These are phyloP conservation scores for Echiichthys vipera DNA, from an alignment of 2,797 vertebrate genomes.

Conservation along the genomic window DNA sequence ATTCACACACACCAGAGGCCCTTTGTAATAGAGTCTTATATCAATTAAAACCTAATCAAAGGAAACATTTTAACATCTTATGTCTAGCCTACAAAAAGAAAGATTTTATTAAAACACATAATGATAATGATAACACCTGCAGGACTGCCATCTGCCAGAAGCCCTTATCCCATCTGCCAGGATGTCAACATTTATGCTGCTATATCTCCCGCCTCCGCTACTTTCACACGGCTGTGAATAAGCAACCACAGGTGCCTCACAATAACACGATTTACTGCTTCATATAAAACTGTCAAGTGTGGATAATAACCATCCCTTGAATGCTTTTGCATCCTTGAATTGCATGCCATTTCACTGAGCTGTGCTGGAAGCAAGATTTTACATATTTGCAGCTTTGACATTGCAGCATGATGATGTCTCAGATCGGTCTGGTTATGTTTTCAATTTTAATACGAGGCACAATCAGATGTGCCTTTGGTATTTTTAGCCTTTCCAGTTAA, in stretches of 20 bases:
- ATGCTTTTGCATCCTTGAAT: constrained; percentile 23
- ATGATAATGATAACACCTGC: constrained; percentile 31
- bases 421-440: constrained; percentile 1
- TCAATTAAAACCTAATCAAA: too few relatives aligned
- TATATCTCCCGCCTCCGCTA: constrained; percentile 29
- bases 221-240: constrained; percentile 44
- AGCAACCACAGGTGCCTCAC: constrained; percentile 54
- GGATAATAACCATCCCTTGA: constrained; percentile 38
- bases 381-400: neutral
- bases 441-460: neutral
- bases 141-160: constrained; percentile 35
- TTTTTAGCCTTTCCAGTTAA: neutral
- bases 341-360: constrained; percentile 8
- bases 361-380: neutral
- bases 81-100: neutral
- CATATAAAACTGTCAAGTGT: constrained; percentile 59
- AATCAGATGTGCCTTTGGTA: neutral
- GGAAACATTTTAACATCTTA: neutral
- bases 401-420: neutral
- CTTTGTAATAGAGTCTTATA: neutral
- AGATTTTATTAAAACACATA: constrained; percentile 21
- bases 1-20: neutral
- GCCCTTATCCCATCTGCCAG: constrained; percentile 44
- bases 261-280: constrained; percentile 60
- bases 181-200: constrained; percentile 40